Base-by-base conservation (phyloP, 1,140 invertebrate genomes). In the Physella acuta region DNA sequence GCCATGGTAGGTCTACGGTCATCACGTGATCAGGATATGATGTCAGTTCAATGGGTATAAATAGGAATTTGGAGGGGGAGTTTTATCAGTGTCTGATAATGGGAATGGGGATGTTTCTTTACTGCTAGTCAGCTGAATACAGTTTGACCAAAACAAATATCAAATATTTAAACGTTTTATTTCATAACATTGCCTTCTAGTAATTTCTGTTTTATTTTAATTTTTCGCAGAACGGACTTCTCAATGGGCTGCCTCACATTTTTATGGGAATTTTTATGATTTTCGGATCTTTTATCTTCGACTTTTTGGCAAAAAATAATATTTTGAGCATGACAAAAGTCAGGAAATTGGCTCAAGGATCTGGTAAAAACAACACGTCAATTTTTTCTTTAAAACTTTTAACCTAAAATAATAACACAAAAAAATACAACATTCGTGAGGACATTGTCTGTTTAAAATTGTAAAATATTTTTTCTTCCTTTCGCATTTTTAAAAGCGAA, bases 231-330 rank as follows among this genome's bases (percentile, higher is more conserved):
- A 73, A 73, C 49, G 76, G 76, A 14, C 59, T 74, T 4, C 63
- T 71, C 28, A 39, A 68, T 3, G 67, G 65, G 0, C 0, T 75
- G 16, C 74, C 76, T 24, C 74, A 78, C 17, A 56, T 78, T 20
- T 63, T 73, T n/a, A 78, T 78, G 76, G 72, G 69, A 0, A 49
- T 78, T 1, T 71, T 74, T 4, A 68, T 74, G 20, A 60, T 75
- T 3, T 36, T 31, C n/a, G 74, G 71, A 0, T 72, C 74, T 1
- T 52, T 73, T 1, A 20, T 74, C 2, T 68, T 78, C 24, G 73
- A 78, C 39, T 63, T 63, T 20, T 31, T 76, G 1, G 71, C 73
- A 1, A 71, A 72, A 51, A 52, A 61, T 0, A 26, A 49, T 1
- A 62, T 58, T 14, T 44, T 76, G 11, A 73, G 60, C 28, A 66